Base-by-base conservation (phyloP, 2,113 vertebrate genomes). In the Riparia riparia region DNA sequence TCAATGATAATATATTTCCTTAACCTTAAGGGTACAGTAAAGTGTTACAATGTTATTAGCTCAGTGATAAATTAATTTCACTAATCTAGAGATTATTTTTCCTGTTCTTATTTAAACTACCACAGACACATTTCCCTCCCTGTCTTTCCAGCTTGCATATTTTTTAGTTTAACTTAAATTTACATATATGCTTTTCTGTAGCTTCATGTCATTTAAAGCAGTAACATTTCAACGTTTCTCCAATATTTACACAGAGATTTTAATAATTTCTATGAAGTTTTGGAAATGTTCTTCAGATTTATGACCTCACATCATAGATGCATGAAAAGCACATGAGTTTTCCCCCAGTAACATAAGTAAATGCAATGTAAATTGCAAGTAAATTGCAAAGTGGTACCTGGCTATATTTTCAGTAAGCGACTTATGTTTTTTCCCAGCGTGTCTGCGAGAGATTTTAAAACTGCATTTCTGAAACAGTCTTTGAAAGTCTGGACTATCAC, bases 401-500 rank as follows among this genome's bases (percentile, higher is more conserved):
- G 25, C 17, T 49, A 2, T 31, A 18, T 82, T 60, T 82, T 61
- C 37, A 32, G 37, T 12, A 3, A 2, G 2, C 11, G 8, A 21
- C 24, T 50, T n/a, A 24, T 37, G 37, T 37, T 34, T 45, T 13
- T 41, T 13, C 37, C 14, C 17, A n/a, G 21, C 2, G 6, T 17
- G 20, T 32, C 24, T 1, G 18, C 0, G 41, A 56, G 13, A 5
- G 53, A 57, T 60, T 29, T 93, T 5, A 37, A 61, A 53, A 17
- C 31, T 2, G 8, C 42, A 6, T 45, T 79, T 42, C 80, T 13
- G 63, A 42, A 42, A 61, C 15, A 37, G 25, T 2, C 51, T 69
- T 21, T 8, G 15, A 2, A 60, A 65, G 45, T 1, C 19, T 0
- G 50, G 37, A 34, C n/a, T 2, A 9, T 2, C 25, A 12, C 9